A percentile compares a stretch with the other conserved stretches of the same genome.
phyloP scores from a whole-genome alignment of 1,140 invertebrate genomes.

The Hydropsyche tenuis region DNA sequence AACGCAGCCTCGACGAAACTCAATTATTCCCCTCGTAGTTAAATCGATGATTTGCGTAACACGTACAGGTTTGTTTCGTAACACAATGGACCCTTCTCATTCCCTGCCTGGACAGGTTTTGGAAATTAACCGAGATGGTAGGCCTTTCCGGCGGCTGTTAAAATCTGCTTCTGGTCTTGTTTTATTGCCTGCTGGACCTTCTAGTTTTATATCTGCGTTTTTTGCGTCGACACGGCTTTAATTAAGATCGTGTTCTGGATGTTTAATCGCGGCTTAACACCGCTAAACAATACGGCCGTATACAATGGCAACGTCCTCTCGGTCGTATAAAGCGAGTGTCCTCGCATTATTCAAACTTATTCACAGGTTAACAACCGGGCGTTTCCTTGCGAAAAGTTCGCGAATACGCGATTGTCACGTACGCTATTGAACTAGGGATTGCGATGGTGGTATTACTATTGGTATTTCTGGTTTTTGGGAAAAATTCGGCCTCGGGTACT shows the following conservation, averaged over 20 bases:
- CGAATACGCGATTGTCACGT: neutral
- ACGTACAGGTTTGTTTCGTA: conserved; percentile 8
- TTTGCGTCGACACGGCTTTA: neutral
- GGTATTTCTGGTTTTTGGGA: too few species aligned
- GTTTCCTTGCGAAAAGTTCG: neutral
- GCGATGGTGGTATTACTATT: too few species aligned
- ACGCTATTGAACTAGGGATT: too few species aligned
- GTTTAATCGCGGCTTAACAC: conserved; percentile 2
- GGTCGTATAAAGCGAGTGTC: neutral
- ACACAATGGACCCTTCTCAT: conserved; percentile 5
- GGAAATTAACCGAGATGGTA: neutral
- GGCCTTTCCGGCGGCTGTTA: too few species aligned
- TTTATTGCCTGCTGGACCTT: neutral
- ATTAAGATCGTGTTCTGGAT: conserved; percentile 18
- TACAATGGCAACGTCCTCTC: conserved; percentile 3
- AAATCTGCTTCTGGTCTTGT: conserved; percentile 15
- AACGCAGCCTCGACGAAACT: neutral
- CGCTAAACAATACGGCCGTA: neutral
- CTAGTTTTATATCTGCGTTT: neutral
- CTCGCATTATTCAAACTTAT: conserved; percentile 22
- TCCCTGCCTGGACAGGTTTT: neutral
- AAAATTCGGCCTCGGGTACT: too few species aligned
- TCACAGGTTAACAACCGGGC: neutral
- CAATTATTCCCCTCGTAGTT: neutral
- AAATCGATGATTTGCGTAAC: conserved; percentile 26